These are phyloP conservation scores for Parauchenoglanis ngamensis DNA, from an alignment of 2,797 vertebrate genomes.

Conservation along the genomic window DNA sequence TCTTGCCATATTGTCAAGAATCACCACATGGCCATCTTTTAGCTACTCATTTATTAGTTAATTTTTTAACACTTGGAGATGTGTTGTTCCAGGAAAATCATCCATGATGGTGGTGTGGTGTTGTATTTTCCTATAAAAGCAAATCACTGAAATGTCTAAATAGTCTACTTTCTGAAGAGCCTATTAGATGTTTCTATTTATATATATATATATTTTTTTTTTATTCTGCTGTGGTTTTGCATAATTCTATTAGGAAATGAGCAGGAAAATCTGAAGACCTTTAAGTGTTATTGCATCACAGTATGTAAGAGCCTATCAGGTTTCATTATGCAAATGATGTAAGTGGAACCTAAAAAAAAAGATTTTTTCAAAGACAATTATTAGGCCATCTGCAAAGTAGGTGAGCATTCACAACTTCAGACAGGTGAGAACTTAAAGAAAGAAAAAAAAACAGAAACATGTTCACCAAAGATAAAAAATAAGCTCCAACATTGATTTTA, in stretches of 20 bases:
- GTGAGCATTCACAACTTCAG: background rate
- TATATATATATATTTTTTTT: background rate
- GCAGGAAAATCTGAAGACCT: background rate
- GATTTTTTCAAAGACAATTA: background rate
- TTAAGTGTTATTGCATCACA: background rate
- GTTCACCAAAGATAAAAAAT: background rate
- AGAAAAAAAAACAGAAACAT: background rate
- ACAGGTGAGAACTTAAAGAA: background rate
- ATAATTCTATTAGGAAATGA: background rate
- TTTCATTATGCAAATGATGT: background rate
- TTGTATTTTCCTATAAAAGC: background rate
- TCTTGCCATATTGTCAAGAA: background rate
- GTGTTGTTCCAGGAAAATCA: background rate
- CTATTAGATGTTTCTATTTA: background rate
- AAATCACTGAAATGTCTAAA: background rate
- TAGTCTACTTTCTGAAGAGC: background rate
- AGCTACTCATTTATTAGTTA: background rate
- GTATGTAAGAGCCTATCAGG: background rate
- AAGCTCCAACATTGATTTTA: background rate
- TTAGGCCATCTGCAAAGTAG: background rate
- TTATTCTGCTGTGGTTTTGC: background rate
- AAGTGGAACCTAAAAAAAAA: background rate
- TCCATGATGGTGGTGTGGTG: background rate
- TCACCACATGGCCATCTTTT: background rate
- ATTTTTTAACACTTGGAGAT: background rate